Percentiles rank a stretch among this genome's conserved stretches.
phyloP scores from a whole-genome alignment of 2,888 invertebrate genomes.

The Zeuzera pyrina region DNA sequence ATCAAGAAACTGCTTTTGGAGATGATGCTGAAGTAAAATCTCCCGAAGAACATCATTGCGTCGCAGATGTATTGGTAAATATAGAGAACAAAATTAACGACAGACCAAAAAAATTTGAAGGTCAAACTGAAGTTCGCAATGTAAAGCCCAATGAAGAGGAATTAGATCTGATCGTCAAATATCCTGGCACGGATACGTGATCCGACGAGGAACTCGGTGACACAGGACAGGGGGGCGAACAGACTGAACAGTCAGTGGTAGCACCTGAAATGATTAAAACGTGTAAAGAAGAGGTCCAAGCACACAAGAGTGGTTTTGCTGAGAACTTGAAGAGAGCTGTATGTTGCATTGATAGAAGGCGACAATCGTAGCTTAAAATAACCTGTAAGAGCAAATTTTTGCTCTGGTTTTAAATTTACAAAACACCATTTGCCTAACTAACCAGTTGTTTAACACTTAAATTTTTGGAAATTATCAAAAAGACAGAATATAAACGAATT shows the following conservation, averaged over 20 bases:
- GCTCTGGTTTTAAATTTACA: too few relatives aligned
- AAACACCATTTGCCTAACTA: too few relatives aligned
- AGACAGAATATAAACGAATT: too few relatives aligned
- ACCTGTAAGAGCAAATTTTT: too few relatives aligned
- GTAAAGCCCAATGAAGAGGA: constrained; percentile 56
- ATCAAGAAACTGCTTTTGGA: constrained; percentile 29
- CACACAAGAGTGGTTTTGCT: constrained; percentile 52
- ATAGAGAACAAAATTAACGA: constrained; percentile 56
- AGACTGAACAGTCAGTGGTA: constrained; percentile 43
- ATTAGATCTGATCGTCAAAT: constrained; percentile 62
- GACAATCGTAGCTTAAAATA: constrained; percentile 61
- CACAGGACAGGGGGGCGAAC: constrained; percentile 31
- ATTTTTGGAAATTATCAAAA: too few relatives aligned
- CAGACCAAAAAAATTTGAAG: constrained; percentile 52
- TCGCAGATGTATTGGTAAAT: constrained; percentile 59
- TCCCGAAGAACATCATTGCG: constrained; percentile 45
- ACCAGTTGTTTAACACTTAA: too few relatives aligned
- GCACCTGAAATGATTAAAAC: constrained; percentile 29
- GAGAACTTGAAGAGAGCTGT: constrained; percentile 60
- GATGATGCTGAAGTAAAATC: constrained; percentile 43
- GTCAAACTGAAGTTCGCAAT: constrained; percentile 42
- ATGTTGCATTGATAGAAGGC: constrained; percentile 61
- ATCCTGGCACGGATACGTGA: constrained; percentile 67
- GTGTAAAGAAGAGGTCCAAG: constrained; percentile 45
- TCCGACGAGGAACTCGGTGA: constrained; percentile 52